Base-by-base conservation (phyloP, 2,888 invertebrate species). In the Macrophya annulata region DNA sequence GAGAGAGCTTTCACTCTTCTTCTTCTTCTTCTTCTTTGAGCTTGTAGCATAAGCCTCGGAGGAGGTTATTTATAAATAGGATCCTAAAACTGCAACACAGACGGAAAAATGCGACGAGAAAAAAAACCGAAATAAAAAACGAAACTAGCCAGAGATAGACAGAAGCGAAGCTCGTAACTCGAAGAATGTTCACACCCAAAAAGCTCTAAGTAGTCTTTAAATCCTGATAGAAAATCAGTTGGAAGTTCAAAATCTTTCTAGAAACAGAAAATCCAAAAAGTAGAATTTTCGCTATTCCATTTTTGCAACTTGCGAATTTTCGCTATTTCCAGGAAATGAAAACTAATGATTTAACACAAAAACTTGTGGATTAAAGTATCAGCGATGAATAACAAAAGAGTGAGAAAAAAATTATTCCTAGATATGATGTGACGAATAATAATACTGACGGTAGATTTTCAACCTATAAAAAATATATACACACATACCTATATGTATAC, bases 81-180 rank as follows among this genome's bases (percentile, higher is more conserved):
- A 68, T 68, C 17, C 68, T 68, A 68, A 68, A 68, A 68, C 15
- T 68, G 68, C 68, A 68, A 37, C 31, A 68, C 37, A 37, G 68
- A 68, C 68, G 68, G 37, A 37, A 68, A 62, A 68, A 68, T 31
- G 31, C 31, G 15, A 68, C 68, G 10, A n/a, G 6, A 0, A 43
- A 17, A 72, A 43, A 15, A 43, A 9, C 3, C 15, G 21, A 74
- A 71, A 1, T 4, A n/a, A 71, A 71, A 8, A 37, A 37, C 15
- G 10, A n/a, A 74, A 21, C 0, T 15, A 45, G 12, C 17, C n/a
- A 31, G 10, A 45, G n/a, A 9, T 8, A 9, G 5, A 74, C 40
- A 74, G 43, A 5, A 40, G 43, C 25, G 65, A 12, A 25, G 72
- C 72, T 74, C 45, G 45, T 48, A 45, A 43, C 45, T 74, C 25